Evolutionary conservation across 2,888 invertebrate species (phyloP).

Genomic region (Germaria angustata): DNA sequence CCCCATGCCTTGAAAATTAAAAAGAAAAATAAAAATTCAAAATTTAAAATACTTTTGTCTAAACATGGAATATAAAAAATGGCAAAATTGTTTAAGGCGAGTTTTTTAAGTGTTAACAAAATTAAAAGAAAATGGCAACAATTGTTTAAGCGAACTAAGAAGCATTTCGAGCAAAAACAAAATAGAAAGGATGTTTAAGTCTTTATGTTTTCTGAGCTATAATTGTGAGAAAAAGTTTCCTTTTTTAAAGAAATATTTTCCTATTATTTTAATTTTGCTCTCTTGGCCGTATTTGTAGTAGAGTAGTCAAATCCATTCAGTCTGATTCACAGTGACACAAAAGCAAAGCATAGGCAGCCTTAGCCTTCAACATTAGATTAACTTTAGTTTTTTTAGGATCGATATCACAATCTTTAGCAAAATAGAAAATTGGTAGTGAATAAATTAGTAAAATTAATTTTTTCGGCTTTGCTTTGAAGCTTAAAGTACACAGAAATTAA

Average conservation of each 20-base stretch:
- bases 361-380: too few relatives aligned
- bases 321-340: too few relatives aligned
- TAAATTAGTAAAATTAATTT: too few relatives aligned
- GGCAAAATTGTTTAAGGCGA: conserved; percentile 14
- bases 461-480: too few relatives aligned
- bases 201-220: not conserved
- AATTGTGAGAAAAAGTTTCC: too few relatives aligned
- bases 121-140: conserved; percentile 40
- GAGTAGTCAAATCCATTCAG: too few relatives aligned
- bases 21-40: not conserved
- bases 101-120: conserved; percentile 23
- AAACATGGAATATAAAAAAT: conserved; percentile 25
- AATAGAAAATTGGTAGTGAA: too few relatives aligned
- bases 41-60: conserved; percentile 14
- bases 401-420: too few relatives aligned
- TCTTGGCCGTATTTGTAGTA: not conserved
- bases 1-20: conserved; percentile 7
- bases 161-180: conserved; percentile 1
- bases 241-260: not conserved
- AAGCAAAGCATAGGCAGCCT: too few relatives aligned
- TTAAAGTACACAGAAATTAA: too few relatives aligned
- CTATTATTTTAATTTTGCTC: conserved; percentile 5
- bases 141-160: conserved; percentile 21
- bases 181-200: conserved; percentile 3
- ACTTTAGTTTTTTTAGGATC: too few relatives aligned